A percentile compares a stretch with the other conserved stretches of the same genome.
These are phyloP conservation scores for Nannoperca australis DNA, from an alignment of 2,797 vertebrate species.

Conservation along the genomic window DNA sequence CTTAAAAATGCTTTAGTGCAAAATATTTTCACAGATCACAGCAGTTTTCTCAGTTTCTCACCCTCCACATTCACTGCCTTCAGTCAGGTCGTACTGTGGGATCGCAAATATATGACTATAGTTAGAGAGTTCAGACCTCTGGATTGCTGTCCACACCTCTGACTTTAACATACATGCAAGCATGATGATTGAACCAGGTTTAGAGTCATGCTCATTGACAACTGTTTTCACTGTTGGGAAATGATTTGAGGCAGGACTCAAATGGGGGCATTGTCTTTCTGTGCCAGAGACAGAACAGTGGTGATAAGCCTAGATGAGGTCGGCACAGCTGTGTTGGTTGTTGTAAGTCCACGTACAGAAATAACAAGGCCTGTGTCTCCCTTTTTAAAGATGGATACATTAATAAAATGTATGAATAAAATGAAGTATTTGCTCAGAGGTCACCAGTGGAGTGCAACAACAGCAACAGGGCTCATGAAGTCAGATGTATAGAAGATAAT, in stretches of 20 bases:
- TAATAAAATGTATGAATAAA: too few species aligned
- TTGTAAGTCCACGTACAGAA: too few species aligned
- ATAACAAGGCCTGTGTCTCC: too few species aligned
- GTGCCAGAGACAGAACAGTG: too few species aligned
- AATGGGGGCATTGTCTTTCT: too few species aligned
- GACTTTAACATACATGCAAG: background rate
- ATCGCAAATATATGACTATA: background rate
- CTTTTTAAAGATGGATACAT: too few species aligned
- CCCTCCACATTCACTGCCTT: background rate
- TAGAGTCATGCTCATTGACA: background rate
- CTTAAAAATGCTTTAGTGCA: background rate
- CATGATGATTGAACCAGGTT: background rate
- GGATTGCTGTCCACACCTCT: background rate
- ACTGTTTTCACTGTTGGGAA: background rate
- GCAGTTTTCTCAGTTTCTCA: background rate
- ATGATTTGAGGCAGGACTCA: background rate
- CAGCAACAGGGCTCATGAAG: too few species aligned
- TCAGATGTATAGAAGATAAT: too few species aligned
- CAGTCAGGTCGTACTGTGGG: background rate
- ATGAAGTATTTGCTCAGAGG: background rate
- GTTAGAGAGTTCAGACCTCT: background rate
- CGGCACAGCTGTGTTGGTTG: too few species aligned
- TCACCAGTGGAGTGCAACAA: too few species aligned
- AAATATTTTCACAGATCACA: slow-evolving; percentile 4
- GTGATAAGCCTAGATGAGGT: too few species aligned